Evolutionary conservation across 2,888 invertebrate genomes (phyloP).

Genomic region (Chydorus sphaericus): DNA sequence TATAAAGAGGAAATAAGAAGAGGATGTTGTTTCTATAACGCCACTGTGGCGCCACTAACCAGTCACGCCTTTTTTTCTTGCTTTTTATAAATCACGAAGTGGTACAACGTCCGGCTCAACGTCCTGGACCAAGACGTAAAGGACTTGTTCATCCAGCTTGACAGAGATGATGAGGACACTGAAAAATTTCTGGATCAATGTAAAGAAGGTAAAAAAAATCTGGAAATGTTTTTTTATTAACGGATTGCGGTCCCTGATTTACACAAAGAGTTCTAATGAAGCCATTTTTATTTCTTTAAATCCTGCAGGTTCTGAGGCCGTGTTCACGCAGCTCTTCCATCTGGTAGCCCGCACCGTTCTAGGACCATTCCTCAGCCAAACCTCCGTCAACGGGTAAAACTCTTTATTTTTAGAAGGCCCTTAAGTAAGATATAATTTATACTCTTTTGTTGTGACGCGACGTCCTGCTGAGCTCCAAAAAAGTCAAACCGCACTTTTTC

Average conservation of each 20-base stretch:
- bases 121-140: constrained; percentile 37
- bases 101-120: constrained; percentile 50
- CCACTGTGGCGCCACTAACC: too few species aligned
- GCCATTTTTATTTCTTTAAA: too few species aligned
- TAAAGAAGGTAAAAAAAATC: too few species aligned
- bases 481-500: neutral
- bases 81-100: too few species aligned
- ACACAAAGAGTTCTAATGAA: too few species aligned
- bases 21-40: too few species aligned
- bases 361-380: constrained; percentile 80
- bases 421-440: too few species aligned
- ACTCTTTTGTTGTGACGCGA: neutral
- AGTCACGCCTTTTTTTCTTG: constrained; percentile 22
- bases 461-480: neutral
- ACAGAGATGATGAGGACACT: constrained; percentile 19
- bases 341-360: constrained; percentile 69
- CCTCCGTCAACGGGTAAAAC: constrained; percentile 88
- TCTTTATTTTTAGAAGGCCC: too few species aligned
- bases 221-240: too few species aligned
- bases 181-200: constrained; percentile 2
- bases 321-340: constrained; percentile 83
- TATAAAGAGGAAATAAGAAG: neutral
- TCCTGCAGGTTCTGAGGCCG: constrained; percentile 48
- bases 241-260: too few species aligned
- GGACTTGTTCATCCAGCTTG: constrained; percentile 47